Evolutionary conservation across 2,113 vertebrate genomes (phyloP).

Genomic region (Caranx ignobilis): DNA sequence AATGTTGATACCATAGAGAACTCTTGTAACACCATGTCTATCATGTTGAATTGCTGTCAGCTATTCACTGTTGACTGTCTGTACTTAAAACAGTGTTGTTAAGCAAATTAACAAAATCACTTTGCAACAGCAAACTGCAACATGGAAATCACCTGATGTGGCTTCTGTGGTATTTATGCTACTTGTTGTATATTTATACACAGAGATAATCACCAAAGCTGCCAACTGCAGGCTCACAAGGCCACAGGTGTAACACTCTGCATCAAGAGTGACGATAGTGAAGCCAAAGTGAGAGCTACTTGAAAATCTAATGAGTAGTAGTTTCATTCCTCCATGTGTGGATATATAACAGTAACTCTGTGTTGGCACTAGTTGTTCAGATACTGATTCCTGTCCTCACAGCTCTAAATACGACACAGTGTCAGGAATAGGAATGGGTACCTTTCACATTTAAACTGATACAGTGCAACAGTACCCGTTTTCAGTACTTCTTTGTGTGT

Average conservation of each 20-base stretch:
- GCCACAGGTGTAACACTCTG: not conserved
- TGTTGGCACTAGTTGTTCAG: not conserved
- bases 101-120: no score
- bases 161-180: not conserved
- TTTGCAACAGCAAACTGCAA: not conserved
- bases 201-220: not conserved
- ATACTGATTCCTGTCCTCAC: not conserved
- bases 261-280: not conserved
- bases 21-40: not conserved
- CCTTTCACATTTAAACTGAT: no score
- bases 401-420: slow-evolving; percentile 84
- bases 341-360: not conserved
- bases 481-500: no score
- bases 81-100: not conserved
- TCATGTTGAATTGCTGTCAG: no score
- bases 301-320: not conserved
- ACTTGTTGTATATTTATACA: no score
- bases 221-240: not conserved
- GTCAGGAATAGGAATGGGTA: slow-evolving; percentile 82
- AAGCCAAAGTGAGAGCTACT: not conserved
- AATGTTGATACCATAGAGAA: not conserved
- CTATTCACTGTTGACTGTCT: not conserved
- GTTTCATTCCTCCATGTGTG: not conserved
- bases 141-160: not conserved
- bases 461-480: no score